Base-by-base conservation (phyloP, 2,888 invertebrate species). In the Drosophila rellima region DNA sequence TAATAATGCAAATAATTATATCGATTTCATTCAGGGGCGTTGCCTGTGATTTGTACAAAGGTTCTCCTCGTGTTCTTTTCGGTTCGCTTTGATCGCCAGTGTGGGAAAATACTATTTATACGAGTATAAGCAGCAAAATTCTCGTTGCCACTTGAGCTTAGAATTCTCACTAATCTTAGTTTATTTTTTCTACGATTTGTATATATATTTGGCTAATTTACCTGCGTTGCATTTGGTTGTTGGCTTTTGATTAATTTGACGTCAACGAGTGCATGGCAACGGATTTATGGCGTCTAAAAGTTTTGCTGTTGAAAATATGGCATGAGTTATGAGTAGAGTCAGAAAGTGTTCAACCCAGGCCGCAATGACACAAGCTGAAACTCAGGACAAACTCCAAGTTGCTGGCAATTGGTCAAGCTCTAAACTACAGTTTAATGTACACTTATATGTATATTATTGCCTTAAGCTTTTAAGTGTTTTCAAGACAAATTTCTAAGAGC, bases 1-100 rank as follows among this genome's bases (percentile, higher is more conserved):
- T 89, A 84, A 84, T 84, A 84, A 89, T 84, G 83, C 83, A 84
- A 84, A 84, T 84, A 84, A 84, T 84, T 84, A 84, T 84, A 84
- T 84, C 82, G 89, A 89, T 84, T 84, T 73, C 85, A 81, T 81
- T 89, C 80, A 78, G 82, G 89, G 83, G 83, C 83, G 83, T 84
- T 87, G 88, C 65, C 88, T 39, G 55, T 73, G 83, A 80, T 65
- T 80, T 78, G 67, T 80, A 76, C 62, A 55, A 80, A 67, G 60
- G 61, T 65, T 65, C 66, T 61, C 54, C 33, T 47, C 40, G 44
- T 47, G 69, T 82, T 85, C 69, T 55, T 59, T 86, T 88, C 88
- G 74, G 79, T 74, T 48, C 57, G 62, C 71, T 82, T 82, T 71
- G 82, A 64, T 80, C 80, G 61, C 50, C 61, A 75, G 70, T 82